Base-by-base conservation (phyloP, 2,797 vertebrate genomes). In the Delichon dasypus region DNA sequence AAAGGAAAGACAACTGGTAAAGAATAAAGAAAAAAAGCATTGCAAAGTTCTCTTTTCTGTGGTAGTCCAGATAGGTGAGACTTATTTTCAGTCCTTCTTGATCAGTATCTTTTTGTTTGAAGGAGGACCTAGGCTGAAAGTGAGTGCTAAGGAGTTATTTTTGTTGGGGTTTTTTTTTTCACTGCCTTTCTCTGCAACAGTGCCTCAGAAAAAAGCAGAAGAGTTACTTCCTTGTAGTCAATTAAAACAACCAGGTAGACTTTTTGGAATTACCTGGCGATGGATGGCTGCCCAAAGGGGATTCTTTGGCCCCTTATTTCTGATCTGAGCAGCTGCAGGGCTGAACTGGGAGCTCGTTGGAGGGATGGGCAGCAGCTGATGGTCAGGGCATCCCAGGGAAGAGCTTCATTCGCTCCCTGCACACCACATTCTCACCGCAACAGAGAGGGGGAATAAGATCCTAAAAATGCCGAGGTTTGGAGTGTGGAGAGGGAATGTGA, bases 391-490 rank as follows among this genome's bases (percentile, higher is more conserved):
- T 26, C 87, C 45, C 72, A 19, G 62, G 34, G 15, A 57, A 61
- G 27, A 29, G 44, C 44, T 92, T 45, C 36, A 11, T 19, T 45
- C 27, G 0, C 17, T 30, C 17, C 6, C 70, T 78, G 25, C n/a
- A 10, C 47, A n/a, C 11, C 12, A 0, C 29, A 16, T 84, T 61
- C 62, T 75, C 57, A 34, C 53, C 22, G 27, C 66, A 47, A 27
- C 36, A 73, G 19, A 25, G 47, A 85, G 13, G 5, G 42, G 78
- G 81, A 94, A 89, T 32, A 87, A 89, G 61, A 80, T 34, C 68
- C 74, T 38, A 85, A 85, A 94, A 92, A 92, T 73, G 67, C n/a
- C 62, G 48, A 66, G 40, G 76, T 93, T 88, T 48, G 44, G 44
- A 93, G 76, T 23, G 13, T 1, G 62, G 60, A 90, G 88, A 36